Conservation (phyloP, 2,888 invertebrate species). For the Tenthredo distinguenda region DNA sequence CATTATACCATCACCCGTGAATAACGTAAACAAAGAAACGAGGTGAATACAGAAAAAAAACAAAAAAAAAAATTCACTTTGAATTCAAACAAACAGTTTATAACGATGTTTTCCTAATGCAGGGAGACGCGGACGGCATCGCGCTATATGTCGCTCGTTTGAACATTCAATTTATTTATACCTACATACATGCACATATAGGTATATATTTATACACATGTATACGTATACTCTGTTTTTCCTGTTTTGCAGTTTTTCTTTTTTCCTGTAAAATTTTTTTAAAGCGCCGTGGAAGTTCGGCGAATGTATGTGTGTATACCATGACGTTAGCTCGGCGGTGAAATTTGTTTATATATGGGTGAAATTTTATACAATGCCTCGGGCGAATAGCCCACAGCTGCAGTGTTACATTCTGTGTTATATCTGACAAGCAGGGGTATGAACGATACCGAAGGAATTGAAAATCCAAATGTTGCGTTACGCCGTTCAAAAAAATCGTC, state of each 20-base stretch:
- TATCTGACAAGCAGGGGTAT: background rate
- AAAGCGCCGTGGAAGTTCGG: too few relatives aligned
- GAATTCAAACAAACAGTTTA: background rate
- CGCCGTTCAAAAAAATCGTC: background rate
- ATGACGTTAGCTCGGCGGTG: too few relatives aligned
- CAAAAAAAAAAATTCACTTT: background rate
- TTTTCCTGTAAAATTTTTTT: background rate
- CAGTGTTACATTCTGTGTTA: slow-evolving; percentile 9
- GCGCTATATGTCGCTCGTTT: too few relatives aligned
- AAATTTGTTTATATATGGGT: background rate
- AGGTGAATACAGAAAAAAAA: background rate
- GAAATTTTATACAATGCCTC: slow-evolving; percentile 18
- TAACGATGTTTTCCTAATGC: slow-evolving; percentile 2
- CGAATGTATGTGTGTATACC: too few relatives aligned
- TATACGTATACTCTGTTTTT: background rate
- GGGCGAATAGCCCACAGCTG: background rate
- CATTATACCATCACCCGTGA: background rate
- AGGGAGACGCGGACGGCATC: background rate
- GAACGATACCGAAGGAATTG: too few relatives aligned
- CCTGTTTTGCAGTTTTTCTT: background rate
- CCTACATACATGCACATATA: background rate
- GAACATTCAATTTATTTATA: background rate
- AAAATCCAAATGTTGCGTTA: too few relatives aligned
- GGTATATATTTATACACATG: too few relatives aligned
- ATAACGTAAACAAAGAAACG: background rate